These are phyloP conservation scores for Halocynthia aurantium DNA, from an alignment of 23 tunicate species.

Conservation along the genomic window DNA sequence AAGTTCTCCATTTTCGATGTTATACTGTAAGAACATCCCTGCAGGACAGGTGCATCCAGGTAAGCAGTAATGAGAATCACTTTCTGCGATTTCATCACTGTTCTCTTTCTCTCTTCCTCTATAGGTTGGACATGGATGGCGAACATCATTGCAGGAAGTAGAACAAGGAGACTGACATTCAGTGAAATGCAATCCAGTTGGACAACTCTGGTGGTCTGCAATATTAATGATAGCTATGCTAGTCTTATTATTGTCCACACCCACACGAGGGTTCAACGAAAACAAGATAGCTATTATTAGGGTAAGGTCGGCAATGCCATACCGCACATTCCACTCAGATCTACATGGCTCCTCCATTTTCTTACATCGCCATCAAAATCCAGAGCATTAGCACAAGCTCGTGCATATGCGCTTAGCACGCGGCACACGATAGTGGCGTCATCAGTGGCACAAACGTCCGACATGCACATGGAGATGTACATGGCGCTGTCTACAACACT, in stretches of 20 bases:
- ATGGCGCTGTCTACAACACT: slow-evolving; percentile 1
- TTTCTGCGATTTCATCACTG: background rate
- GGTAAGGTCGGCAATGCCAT: slow-evolving; percentile 17
- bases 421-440: slow-evolving; percentile 40
- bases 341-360: slow-evolving; percentile 30
- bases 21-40: background rate
- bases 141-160: slow-evolving; percentile 47
- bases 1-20: too few relatives aligned
- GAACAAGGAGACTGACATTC: slow-evolving; percentile 29
- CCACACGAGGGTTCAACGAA: too few relatives aligned
- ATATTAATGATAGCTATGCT: background rate
- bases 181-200: slow-evolving; percentile 20
- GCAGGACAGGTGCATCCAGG: slow-evolving; percentile 59
- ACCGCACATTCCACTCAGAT: slow-evolving; percentile 52
- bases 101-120: background rate
- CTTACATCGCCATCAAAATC: background rate
- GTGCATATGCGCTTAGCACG: slow-evolving; percentile 39
- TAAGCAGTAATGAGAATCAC: background rate
- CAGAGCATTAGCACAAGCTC: slow-evolving; percentile 27
- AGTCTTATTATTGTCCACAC: too few relatives aligned
- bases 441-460: slow-evolving; percentile 38
- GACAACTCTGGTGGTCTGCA: slow-evolving; percentile 1
- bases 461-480: slow-evolving; percentile 29
- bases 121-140: slow-evolving; percentile 21
- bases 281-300: too few relatives aligned